phyloP scores from a whole-genome alignment of 1,140 invertebrate genomes.

The Cydia amplana region DNA sequence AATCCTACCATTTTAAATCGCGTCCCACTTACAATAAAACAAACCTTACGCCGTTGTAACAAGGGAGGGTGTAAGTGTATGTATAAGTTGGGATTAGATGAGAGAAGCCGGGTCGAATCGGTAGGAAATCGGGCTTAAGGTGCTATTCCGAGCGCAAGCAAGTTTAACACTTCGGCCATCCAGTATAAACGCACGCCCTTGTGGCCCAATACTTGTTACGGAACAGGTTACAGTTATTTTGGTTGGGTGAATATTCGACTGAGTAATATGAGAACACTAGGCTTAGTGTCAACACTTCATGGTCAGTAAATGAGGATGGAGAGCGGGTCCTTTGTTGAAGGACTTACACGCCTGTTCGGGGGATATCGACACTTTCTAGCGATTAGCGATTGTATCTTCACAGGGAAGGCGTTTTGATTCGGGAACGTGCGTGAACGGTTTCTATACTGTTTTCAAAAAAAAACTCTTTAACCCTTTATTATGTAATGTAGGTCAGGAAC shows the following conservation, averaged over 20 bases:
- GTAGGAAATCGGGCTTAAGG: constrained; percentile 60
- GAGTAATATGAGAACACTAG: background rate
- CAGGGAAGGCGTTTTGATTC: background rate
- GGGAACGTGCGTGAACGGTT: background rate
- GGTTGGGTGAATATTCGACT: background rate
- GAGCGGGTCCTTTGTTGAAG: constrained; percentile 36
- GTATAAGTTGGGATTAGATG: constrained; percentile 32
- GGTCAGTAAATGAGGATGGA: constrained; percentile 53
- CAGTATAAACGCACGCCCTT: background rate
- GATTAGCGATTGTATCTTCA: constrained; percentile 19
- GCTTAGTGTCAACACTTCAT: constrained; percentile 71
- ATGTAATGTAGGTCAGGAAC: no score
- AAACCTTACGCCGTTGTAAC: constrained; percentile 38
- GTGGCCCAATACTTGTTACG: background rate
- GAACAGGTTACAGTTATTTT: background rate
- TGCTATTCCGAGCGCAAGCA: background rate
- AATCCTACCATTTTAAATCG: background rate
- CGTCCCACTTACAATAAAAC: constrained; percentile 33
- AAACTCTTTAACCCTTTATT: background rate
- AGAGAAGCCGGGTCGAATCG: constrained; percentile 55
- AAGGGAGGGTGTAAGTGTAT: constrained; percentile 15
- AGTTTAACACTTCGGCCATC: background rate
- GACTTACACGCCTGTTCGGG: constrained; percentile 25
- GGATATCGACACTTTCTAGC: constrained; percentile 14
- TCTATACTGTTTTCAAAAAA: background rate